Conservation (phyloP, 2,888 invertebrate genomes). For the Eugnorisma glareosa region DNA sequence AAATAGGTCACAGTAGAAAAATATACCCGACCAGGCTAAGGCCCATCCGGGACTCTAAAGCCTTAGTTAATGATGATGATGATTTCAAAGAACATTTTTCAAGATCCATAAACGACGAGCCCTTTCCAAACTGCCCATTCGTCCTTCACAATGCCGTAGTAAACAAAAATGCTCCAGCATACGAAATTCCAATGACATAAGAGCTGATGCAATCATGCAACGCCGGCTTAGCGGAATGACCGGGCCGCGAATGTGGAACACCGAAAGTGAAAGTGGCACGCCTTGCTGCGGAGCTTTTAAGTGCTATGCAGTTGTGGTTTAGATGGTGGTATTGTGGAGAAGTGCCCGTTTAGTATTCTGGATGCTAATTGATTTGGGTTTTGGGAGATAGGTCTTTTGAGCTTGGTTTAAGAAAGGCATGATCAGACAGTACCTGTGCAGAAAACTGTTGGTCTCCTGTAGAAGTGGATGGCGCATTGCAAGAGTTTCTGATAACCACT, state of each 20-base stretch:
- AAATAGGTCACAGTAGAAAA: not conserved
- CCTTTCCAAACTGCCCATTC: constrained; percentile 56
- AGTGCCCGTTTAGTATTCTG: not conserved
- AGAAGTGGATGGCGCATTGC: not conserved
- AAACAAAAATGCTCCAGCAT: constrained; percentile 71
- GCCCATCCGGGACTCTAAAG: not conserved
- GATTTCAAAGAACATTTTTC: not conserved
- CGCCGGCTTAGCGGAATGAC: constrained; percentile 73
- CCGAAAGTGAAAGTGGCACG: constrained; percentile 86
- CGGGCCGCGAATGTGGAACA: constrained; percentile 81
- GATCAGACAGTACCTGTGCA: not conserved
- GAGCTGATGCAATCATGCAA: constrained; percentile 73
- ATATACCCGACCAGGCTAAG: not conserved
- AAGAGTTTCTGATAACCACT: not conserved
- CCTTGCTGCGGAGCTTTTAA: constrained; percentile 62
- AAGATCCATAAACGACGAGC: not conserved
- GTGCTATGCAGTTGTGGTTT: constrained; percentile 53
- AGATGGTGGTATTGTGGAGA: constrained; percentile 1
- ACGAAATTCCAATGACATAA: constrained; percentile 85
- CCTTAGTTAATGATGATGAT: not conserved
- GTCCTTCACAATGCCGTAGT: constrained; percentile 82
- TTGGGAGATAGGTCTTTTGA: not conserved
- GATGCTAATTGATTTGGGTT: not conserved
- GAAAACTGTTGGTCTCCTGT: not conserved
- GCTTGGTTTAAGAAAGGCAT: not conserved